Percentiles rank a stretch among this genome's conserved stretches.
Conservation (phyloP, 2,113 vertebrate genomes). For the Perognathus longimembris region DNA sequence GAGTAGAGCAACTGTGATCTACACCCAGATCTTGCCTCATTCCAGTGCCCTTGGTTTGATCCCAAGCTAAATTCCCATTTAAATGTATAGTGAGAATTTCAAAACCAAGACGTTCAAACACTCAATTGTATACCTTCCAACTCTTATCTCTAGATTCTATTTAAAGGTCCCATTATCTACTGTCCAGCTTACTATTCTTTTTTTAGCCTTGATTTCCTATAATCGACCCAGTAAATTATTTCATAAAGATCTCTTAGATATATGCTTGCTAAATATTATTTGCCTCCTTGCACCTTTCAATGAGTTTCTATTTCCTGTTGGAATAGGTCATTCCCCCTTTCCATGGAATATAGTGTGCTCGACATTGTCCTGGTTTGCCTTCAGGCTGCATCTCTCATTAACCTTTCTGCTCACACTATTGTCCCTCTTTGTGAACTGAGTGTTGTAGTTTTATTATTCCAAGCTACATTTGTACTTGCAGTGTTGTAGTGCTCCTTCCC, state of each 20-base stretch:
- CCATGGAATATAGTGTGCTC: neutral
- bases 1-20: neutral
- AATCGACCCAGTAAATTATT: neutral
- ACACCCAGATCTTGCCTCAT: neutral
- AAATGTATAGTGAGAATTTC: neutral
- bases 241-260: neutral
- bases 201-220: neutral
- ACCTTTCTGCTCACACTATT: neutral
- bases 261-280: neutral
- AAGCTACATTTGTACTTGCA: neutral
- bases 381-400: neutral
- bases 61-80: neutral
- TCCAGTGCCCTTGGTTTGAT: neutral
- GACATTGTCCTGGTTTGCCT: neutral
- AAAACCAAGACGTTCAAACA: neutral
- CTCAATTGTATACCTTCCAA: neutral
- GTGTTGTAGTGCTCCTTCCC: neutral
- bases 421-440: neutral
- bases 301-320: neutral
- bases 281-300: neutral
- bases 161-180: neutral
- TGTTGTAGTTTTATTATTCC: neutral
- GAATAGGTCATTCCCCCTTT: neutral
- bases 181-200: neutral
- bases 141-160: neutral